Evolutionary conservation across 2,888 invertebrate species (phyloP).

Genomic region (Patella depressa): DNA sequence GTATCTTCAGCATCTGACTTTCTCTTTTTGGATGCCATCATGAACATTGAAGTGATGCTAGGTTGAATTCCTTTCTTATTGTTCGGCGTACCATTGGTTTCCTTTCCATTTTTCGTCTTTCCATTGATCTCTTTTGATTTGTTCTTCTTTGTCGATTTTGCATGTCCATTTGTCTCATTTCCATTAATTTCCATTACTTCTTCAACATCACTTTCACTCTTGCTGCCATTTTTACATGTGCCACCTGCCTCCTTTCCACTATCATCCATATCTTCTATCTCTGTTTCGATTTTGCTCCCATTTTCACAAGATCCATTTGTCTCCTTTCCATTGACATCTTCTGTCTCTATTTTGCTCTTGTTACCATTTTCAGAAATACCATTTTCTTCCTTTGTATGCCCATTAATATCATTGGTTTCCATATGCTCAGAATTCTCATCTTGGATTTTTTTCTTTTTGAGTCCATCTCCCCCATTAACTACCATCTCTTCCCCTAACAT

Average conservation of each 20-base stretch:
- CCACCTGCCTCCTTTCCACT: conserved; percentile 28
- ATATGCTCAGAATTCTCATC: no score
- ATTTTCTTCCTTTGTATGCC: no score
- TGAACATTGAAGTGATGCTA: conserved; percentile 61
- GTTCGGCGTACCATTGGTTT: conserved; percentile 12
- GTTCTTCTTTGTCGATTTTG: conserved; percentile 31
- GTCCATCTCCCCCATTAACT: no score
- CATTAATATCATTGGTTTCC: no score
- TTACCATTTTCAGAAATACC: conserved; percentile 9
- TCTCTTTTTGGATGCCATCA: conserved; percentile 42
- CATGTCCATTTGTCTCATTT: background rate
- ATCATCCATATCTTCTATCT: conserved; percentile 16
- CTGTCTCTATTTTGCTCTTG: conserved; percentile 11
- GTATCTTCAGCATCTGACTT: conserved; percentile 1
- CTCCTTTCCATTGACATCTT: conserved; percentile 8
- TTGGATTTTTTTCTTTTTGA: no score
- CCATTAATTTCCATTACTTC: conserved; percentile 17
- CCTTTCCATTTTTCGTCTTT: conserved; percentile 7
- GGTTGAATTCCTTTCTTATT: conserved; percentile 46
- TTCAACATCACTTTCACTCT: background rate
- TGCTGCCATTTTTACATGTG: no score
- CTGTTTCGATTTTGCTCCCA: conserved; percentile 9
- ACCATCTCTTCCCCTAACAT: no score
- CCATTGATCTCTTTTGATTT: conserved; percentile 28
- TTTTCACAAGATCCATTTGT: no score